Conservation (phyloP, 1,140 invertebrate species). For the Dolichoris vasculosae region DNA sequence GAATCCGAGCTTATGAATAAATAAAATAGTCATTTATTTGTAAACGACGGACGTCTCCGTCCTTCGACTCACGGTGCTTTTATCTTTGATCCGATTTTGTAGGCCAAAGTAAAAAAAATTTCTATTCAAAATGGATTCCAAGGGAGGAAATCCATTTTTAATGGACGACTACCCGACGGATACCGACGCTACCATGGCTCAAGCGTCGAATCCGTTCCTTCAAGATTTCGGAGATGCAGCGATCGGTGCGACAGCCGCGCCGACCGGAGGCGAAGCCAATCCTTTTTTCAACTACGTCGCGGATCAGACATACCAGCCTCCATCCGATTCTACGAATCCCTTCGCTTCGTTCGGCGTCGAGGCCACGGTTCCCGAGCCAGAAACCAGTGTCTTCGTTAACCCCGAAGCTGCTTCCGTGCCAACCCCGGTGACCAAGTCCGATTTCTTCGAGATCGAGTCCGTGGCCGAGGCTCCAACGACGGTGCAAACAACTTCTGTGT, state of each 20-base stretch:
- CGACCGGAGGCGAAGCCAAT: conserved; percentile 69
- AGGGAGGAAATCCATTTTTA: conserved; percentile 83
- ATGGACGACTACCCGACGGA: conserved; percentile 78
- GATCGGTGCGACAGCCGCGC: conserved; percentile 49
- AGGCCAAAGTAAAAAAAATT: background rate
- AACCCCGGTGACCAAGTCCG: conserved; percentile 43
- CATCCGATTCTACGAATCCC: conserved; percentile 75
- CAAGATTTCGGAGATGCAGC: conserved; percentile 72
- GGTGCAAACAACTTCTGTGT: conserved; percentile 64
- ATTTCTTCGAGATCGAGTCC: conserved; percentile 9
- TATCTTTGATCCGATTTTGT: background rate
- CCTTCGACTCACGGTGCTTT: background rate
- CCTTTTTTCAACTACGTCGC: conserved; percentile 79
- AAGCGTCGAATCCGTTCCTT: conserved; percentile 84
- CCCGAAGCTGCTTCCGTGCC: conserved; percentile 57
- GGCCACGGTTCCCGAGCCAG: conserved; percentile 46
- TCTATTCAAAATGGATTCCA: conserved; percentile 76
- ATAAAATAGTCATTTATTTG: conserved; percentile 54
- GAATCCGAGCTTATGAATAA: conserved; percentile 75
- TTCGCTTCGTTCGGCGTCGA: conserved; percentile 75
- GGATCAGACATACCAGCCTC: conserved; percentile 64
- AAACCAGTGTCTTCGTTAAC: conserved; percentile 43
- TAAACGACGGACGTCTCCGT: background rate
- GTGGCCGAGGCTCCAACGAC: conserved; percentile 52
- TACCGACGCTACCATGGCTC: conserved; percentile 64